Conservation (phyloP, 2,888 invertebrate genomes). For the Ganaspis brasiliensis region DNA sequence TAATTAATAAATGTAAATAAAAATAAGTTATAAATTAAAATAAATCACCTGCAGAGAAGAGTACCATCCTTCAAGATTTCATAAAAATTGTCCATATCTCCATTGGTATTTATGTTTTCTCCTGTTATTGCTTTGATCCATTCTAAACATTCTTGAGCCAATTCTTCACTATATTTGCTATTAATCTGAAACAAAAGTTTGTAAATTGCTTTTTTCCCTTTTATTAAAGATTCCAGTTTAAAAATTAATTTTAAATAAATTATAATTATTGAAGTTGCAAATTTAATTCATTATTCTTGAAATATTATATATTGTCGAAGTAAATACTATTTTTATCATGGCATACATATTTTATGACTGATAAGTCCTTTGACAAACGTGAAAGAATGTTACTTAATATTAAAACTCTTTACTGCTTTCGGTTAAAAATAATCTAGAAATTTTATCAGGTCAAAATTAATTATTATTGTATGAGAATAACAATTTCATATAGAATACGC, state of each 20-base stretch:
- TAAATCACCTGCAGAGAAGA: conserved; percentile 92
- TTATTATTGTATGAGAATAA: no score
- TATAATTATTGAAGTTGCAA: no score
- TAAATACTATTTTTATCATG: conserved; percentile 4
- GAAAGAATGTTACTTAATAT: background rate
- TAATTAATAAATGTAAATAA: no score
- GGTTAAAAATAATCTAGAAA: no score
- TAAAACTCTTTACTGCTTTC: background rate
- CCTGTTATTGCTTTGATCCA: conserved; percentile 95
- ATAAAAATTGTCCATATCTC: conserved; percentile 97
- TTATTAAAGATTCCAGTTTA: no score
- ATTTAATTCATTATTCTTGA: no score
- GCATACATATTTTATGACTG: conserved; percentile 8
- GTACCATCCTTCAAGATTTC: conserved; percentile 95
- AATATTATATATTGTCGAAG: background rate
- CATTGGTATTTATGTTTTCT: conserved; percentile 92
- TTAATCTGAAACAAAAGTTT: conserved; percentile 88
- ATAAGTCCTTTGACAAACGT: background rate
- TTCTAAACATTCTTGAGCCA: conserved; percentile 94
- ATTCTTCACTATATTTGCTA: conserved; percentile 97
- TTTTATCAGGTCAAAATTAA: no score
- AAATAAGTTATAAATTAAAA: conserved; percentile 15
- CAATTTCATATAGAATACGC: no score
- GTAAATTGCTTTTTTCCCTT: conserved; percentile 21
- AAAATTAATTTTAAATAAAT: no score